Conservation (phyloP, 2,113 vertebrate species). For the Hemibagrus wyckioides region DNA sequence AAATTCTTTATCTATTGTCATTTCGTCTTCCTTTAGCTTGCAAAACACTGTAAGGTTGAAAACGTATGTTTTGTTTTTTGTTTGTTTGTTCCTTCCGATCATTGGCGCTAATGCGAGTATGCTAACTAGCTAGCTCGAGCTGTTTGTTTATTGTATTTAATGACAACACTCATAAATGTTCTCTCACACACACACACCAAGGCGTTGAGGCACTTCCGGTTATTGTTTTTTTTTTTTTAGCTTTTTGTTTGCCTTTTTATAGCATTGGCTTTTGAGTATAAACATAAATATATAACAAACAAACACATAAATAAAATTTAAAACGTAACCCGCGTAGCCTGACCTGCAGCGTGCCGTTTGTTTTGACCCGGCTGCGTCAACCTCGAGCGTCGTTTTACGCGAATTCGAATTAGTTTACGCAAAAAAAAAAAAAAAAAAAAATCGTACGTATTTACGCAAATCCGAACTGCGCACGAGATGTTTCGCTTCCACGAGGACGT, state of each 20-base stretch:
- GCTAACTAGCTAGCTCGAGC: slow-evolving; percentile 8
- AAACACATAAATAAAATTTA: not conserved
- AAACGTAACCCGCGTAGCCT: too few relatives aligned
- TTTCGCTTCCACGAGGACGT: slow-evolving; percentile 79
- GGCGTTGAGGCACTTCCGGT: not conserved
- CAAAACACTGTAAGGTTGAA: accelerated
- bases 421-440: too few relatives aligned
- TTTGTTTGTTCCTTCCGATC: not conserved
- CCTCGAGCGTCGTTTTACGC: too few relatives aligned
- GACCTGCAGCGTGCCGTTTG: not conserved
- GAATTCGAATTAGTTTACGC: not conserved
- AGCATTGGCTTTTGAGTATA: not conserved
- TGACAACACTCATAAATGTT: slow-evolving; percentile 25
- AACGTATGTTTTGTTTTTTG: not conserved
- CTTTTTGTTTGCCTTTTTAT: not conserved
- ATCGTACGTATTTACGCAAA: not conserved
- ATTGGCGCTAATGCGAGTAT: not conserved
- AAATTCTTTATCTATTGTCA: not conserved
- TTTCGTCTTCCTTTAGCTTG: not conserved
- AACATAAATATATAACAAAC: not conserved
- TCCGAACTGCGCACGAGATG: slow-evolving; percentile 64
- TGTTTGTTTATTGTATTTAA: slow-evolving; percentile 22
- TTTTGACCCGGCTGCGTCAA: not conserved
- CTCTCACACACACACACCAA: not conserved
- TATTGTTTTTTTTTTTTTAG: too few relatives aligned